Evolutionary conservation across 1,140 invertebrate genomes (phyloP), one percentile per base, ranked within the genome.

Genomic region (Solenopsis invicta): DNA sequence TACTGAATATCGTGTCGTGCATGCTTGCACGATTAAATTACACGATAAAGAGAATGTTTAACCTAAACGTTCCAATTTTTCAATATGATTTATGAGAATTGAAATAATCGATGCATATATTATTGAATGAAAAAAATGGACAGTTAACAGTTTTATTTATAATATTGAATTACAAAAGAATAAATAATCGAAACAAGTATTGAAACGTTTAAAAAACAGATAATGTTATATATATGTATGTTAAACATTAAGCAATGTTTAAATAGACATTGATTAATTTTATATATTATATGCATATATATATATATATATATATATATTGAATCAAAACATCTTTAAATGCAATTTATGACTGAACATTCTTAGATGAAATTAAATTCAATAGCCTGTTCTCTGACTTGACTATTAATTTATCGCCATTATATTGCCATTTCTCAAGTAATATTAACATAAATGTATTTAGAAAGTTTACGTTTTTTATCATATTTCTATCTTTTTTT

Each of bases 11-110:
- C 41, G 50, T 50, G 52, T 37, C 18, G 54, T 56, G 18, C n/a
- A 34, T 21, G 24, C 29, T 41, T 37, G 29, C 41, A 37, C 69
- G 37, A 82, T 59, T 48, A 54, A 62, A 45, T 84, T 75, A 18
- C 37, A 18, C 1, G 37, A 81, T 56, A 74, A 74, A 48, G 80
- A 29, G n/a, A 62, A 84, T 18, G 29, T 50, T 61, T 24, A 48
- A 4, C 2, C 24, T 16, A 48, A 48, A n/a, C 21, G 9, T n/a
- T 59, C 2, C 34, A 34, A 21, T 74, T 61, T 75, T 75, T n/a
- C 4, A 3, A 66, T 64, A 12, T 29, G 18, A 21, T 34, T 56
- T 72, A 21, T 5, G 16, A 56, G 5, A 13, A 24, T 34, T n/a
- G 12, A 13, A 37, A 4, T 21, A 52, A 80, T 56, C 34, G 16